phyloP scores from a whole-genome alignment of 2,888 invertebrate species.

The Malthinus seriepunctatus region DNA sequence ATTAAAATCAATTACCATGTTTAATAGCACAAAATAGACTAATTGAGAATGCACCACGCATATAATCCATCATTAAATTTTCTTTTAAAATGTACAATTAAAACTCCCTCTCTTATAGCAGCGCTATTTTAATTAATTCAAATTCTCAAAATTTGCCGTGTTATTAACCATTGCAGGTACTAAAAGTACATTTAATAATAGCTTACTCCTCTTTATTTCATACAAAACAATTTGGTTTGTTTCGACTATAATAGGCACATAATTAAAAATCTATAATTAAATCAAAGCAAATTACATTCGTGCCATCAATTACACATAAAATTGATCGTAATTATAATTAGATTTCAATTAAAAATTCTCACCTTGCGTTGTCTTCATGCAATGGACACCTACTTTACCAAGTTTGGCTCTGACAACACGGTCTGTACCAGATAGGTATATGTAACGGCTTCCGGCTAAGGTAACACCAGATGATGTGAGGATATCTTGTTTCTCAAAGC shows the following conservation, averaged over 20 bases:
- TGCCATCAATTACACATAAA: too few relatives aligned
- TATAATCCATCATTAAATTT: too few relatives aligned
- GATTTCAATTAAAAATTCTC: conserved; percentile 40
- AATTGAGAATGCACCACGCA: too few relatives aligned
- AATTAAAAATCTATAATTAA: not conserved
- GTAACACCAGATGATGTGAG: conserved; percentile 89
- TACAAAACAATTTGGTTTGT: not conserved
- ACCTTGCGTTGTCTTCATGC: conserved; percentile 96
- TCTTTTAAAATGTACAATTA: too few relatives aligned
- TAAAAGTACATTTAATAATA: not conserved
- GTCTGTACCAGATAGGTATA: conserved; percentile 93
- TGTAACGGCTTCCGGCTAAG: conserved; percentile 90
- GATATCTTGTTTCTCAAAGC: conserved; percentile 87
- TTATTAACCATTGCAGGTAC: too few relatives aligned
- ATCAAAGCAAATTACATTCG: too few relatives aligned
- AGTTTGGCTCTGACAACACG: conserved; percentile 92
- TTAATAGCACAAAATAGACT: too few relatives aligned
- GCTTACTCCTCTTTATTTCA: not conserved
- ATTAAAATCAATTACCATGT: too few relatives aligned
- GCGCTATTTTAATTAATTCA: too few relatives aligned
- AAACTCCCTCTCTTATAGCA: too few relatives aligned
- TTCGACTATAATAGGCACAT: not conserved
- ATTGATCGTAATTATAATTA: too few relatives aligned
- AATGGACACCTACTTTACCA: conserved; percentile 91
- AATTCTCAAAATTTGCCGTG: too few relatives aligned